Conservation (phyloP, 2,113 vertebrate genomes). For the Meriones unguiculatus region DNA sequence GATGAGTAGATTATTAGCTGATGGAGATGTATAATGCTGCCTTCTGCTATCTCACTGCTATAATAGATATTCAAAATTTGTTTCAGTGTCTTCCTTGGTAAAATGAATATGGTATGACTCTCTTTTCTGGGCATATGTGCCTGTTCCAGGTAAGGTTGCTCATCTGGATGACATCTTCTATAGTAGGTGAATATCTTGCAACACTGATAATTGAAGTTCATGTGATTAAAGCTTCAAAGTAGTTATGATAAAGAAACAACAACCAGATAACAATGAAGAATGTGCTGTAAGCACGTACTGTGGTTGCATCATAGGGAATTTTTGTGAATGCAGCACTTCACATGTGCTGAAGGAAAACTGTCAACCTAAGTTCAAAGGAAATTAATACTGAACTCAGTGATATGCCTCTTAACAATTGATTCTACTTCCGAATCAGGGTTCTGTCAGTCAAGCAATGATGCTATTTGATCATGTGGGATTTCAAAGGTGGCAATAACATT, state of each 20-base stretch:
- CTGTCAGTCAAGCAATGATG: background rate
- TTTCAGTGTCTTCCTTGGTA: background rate
- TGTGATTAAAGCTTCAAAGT: background rate
- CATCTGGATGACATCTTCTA: background rate
- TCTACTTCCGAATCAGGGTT: background rate
- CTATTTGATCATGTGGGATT: conserved; percentile 22
- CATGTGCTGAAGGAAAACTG: background rate
- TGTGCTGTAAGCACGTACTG: background rate
- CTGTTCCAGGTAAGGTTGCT: background rate
- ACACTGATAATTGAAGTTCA: background rate
- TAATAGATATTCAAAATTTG: background rate
- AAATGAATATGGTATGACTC: background rate
- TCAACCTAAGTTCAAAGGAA: background rate
- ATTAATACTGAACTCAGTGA: background rate
- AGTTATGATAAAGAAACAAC: background rate
- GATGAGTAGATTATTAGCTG: background rate
- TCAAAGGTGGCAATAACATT: background rate
- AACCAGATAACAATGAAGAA: background rate
- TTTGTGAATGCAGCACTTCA: background rate
- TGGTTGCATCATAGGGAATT: background rate
- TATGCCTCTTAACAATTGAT: background rate
- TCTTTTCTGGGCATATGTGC: rapidly evolving
- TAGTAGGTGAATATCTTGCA: background rate
- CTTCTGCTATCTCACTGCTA: background rate
- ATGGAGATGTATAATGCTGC: background rate